Evolutionary conservation across 2,888 invertebrate genomes (phyloP), one percentile per base, ranked within the genome.

Genomic region (Caenorhabditis sp.): DNA sequence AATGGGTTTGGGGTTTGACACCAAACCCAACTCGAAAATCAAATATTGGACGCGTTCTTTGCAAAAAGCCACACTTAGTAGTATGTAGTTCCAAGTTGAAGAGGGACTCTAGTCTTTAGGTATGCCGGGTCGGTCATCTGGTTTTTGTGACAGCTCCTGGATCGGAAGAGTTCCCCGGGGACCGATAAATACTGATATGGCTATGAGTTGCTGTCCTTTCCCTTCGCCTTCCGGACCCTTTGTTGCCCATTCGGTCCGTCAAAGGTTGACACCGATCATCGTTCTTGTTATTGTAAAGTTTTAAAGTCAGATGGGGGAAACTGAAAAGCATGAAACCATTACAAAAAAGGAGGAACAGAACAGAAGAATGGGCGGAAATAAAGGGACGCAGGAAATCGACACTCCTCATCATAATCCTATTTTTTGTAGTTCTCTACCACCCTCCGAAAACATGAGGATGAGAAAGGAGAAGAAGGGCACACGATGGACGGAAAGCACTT

Each of bases 131-230:
- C 20, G 20, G 24, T 13, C 13, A 39, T 59, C 39, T 59, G 59
- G 45, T 59, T 59, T 70, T 53, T 59, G 70, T 59, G 43, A 50
- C 59, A 61, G 27, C 53, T 70, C 59, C 52, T 59, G 41, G 48
- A 50, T 7, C 7, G 17, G 24, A 26, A 41, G 13, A 65, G 30
- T 32, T 39, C 53, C 39, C 75, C 8, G 8, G 75, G 52, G 75
- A 75, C 27, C 56, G 61, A 75, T 75, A 75, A 75, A 75, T 74
- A 75, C 66, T 68, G 75, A 75, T 75, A 75, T 68, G 59, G 55
- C 62, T 75, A 75, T 68, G 68, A 75, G 68, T 68, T 62, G 62
- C 48, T 68, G 68, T 70, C 70, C 65, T 70, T 55, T 59, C 30
- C 30, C 45, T 43, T 9, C 50, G 27, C 59, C 46, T 45, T 26